Evolutionary conservation across 2,888 invertebrate genomes (phyloP), one percentile per base, ranked within the genome.

Genomic region (Pterobdella sp.): DNA sequence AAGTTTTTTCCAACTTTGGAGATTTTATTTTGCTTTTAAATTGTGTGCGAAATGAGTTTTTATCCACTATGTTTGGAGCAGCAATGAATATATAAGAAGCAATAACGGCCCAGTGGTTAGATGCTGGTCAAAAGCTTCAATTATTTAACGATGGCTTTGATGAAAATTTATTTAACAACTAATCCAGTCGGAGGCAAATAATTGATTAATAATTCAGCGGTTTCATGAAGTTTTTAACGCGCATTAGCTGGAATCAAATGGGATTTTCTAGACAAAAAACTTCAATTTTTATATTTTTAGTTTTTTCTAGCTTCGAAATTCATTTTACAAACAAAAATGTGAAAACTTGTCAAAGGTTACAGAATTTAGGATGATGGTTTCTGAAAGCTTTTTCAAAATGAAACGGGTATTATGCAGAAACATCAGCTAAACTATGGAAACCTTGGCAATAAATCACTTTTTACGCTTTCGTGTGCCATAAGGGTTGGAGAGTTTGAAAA

Each of bases 111-210:
- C 60, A 26, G 4, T 56, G 49, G 60, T 56, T 56, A 56, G 60
- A 14, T 22, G 60, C 14, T 56, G 60, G 60, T 56, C n/a, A 56
- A 56, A 56, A 56, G 4, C n/a, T 56, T 56, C 60, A 56, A 56
- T 56, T 56, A 56, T 56, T 42, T 56, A 56, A 56, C 60, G n/a
- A 22, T 26, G 4, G 4, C 60, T 56, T 22, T 56, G 60, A 56
- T 56, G 60, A 56, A 56, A 56, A 56, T 56, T 56, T 56, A 56
- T 56, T 56, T 22, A 3, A 3, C 60, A 56, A 56, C 60, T 56
- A 56, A 56, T 4, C 60, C 60, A 22, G 60, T 22, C n/a, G 60
- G n/a, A n/a, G 60, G 60, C 60, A 56, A 56, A 56, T 22, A 7
- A 56, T 56, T 56, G 60, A 56, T 56, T 56, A 56, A 56, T 14